A percentile compares a stretch with the other conserved stretches of the same genome.
Evolutionary conservation across 2,888 invertebrate genomes (phyloP).

Genomic region (Lamellibrachia columna): DNA sequence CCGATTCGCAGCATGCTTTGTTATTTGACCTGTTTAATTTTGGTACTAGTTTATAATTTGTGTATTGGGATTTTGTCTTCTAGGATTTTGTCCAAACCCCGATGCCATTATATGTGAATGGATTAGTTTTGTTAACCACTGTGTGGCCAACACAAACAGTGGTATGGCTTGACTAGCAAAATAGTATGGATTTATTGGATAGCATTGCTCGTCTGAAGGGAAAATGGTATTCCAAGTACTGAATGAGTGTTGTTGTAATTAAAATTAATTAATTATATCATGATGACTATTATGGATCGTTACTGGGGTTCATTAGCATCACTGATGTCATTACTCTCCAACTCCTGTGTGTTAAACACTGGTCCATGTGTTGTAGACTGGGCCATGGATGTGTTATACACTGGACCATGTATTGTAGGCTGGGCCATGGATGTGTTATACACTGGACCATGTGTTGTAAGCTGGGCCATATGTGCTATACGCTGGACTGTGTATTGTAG

Average conservation of each 20-base stretch:
- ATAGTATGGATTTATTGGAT: background rate
- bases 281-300: background rate
- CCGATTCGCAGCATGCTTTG: too few relatives aligned
- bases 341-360: background rate
- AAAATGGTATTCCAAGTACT: background rate
- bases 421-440: background rate
- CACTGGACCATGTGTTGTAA: background rate
- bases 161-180: background rate
- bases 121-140: background rate
- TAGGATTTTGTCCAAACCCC: too few relatives aligned
- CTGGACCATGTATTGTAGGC: background rate
- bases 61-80: too few relatives aligned
- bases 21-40: too few relatives aligned
- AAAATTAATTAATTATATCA: slow-evolving; percentile 11
- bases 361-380: background rate
- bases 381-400: background rate
- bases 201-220: background rate
- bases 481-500: background rate
- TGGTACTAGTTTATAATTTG: too few relatives aligned
- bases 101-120: background rate
- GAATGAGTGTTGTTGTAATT: background rate
- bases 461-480: background rate
- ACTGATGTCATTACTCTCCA: background rate
- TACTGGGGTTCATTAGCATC: background rate
- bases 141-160: background rate